Base-by-base conservation (phyloP, 2,888 invertebrate genomes). In the Morpho achilles region DNA sequence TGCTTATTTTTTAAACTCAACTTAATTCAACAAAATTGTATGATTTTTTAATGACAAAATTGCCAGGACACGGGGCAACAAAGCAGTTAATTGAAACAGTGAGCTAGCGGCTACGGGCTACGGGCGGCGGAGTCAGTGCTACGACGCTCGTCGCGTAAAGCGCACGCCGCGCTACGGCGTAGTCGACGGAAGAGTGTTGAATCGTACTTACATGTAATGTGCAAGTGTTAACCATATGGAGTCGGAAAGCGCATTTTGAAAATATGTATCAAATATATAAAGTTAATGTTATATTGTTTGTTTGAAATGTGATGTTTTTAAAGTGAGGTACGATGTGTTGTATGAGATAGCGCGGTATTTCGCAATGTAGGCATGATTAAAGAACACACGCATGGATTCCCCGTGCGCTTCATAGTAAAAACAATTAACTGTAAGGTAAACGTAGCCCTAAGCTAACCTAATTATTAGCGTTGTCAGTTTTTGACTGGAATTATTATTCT, bases 71-170 rank as follows among this genome's bases (percentile, higher is more conserved):
- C 70, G 72, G 74, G 79, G 82, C 84, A 84, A 82, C 86, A 87
- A 84, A 83, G 80, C 84, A 84, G 82, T 84, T 87, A 84, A 88
- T 87, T 87, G 86, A 83, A 84, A 85, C 76, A 76, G 74, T 73
- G 77, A 71, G 73, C 70, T 72, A 68, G 71, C 72, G 67, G 69
- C 74, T 71, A 69, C 75, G 67, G 59, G 59, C 67, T 64, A 60
- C 64, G 66, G 61, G 64, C 59, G 72, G 74, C 75, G 76, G 77
- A 82, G 85, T 74, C 87, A 90, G 89, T 89, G 82, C 87, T 87
- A 84, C 87, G 85, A 71, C 73, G 78, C 74, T 72, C 84, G 82
- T 72, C 86, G 87, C 82, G 87, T 86, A 82, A 86, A 72, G 71
- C 75, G 77, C 81, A 73, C 87, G 86, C 76, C 61, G 73, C 84